These are phyloP conservation scores for Hippocampus mohnikei DNA, from an alignment of 2,113 vertebrate genomes.

Conservation along the genomic window DNA sequence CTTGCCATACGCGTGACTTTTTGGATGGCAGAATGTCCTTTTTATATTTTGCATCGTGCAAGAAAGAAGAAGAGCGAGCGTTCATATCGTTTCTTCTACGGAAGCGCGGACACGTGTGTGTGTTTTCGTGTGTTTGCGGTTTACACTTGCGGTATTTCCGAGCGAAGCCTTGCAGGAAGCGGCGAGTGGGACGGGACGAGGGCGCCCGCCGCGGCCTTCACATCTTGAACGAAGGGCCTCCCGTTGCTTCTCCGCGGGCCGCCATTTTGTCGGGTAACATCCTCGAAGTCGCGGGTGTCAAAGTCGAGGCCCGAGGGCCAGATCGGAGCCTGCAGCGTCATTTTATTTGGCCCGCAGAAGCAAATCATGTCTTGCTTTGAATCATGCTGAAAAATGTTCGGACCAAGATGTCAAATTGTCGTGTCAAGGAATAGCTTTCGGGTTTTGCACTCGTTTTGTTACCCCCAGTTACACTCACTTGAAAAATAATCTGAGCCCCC, in stretches of 20 bases:
- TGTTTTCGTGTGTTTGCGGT: conserved; percentile 22
- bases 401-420: no score
- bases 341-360: no score
- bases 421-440: no score
- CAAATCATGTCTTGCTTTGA: no score
- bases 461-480: no score
- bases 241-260: not conserved
- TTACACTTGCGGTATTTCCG: conserved; percentile 52
- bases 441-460: no score
- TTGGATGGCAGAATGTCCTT: no score
- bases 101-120: not conserved
- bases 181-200: conserved; percentile 25
- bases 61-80: not conserved
- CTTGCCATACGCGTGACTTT: no score
- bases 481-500: no score
- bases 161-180: conserved; percentile 19
- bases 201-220: not conserved
- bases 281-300: not conserved
- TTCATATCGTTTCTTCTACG: not conserved
- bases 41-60: not conserved
- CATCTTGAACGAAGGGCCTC: not conserved
- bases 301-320: no score
- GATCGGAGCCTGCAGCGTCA: no score
- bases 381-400: no score
- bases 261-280: not conserved